Base-by-base conservation (phyloP, 2,797 vertebrate species). In the Decapterus maruadsi region DNA sequence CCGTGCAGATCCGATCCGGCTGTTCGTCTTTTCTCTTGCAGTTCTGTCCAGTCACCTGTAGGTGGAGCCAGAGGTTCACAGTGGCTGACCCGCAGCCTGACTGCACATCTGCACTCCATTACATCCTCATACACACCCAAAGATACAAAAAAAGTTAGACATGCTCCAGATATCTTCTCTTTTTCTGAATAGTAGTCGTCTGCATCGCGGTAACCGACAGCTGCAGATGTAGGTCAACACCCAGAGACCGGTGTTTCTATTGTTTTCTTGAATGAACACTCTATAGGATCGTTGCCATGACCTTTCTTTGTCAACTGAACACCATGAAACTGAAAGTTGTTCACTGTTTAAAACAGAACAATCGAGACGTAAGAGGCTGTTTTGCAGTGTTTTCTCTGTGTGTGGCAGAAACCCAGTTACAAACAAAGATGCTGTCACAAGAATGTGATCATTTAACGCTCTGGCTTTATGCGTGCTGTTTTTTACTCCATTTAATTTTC, bases 61-160 rank as follows among this genome's bases (percentile, higher is more conserved):
- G 90, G 80, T 87, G 92, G 92, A 72, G 92, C 79, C 84, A 90
- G 54, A 87, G 77, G 53, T 66, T 74, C 57, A 69, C 31, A 13
- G 7, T 63, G 4, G 14, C 53, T 19, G 19, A 26, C 29, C 26
- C 42, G 45, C 51, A 14, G 31, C 14, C 8, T 54, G 4, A 1
- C 12, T 43, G 61, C 76, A 82, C 86, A 80, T 84, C 89, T 88
- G 88, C 72, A 75, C 34, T 46, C n/a, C 34, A 72, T 87, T 83
- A 84, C 70, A 78, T 26, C 16, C 51, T 61, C 59, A 34, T 13
- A 62, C 68, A 80, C 84, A 64, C 51, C 57, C 84, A 64, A 4
- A 36, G 42, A 76, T 8, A 40, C 34, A 31, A 56, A 69, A 61
- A 40, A 78, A 73, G 59, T 65, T 65, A 42, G 45, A 72, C 68